Evolutionary conservation across 2,797 vertebrate species (phyloP), one percentile per base, ranked within the genome.

Genomic region (Nyctibius grandis): DNA sequence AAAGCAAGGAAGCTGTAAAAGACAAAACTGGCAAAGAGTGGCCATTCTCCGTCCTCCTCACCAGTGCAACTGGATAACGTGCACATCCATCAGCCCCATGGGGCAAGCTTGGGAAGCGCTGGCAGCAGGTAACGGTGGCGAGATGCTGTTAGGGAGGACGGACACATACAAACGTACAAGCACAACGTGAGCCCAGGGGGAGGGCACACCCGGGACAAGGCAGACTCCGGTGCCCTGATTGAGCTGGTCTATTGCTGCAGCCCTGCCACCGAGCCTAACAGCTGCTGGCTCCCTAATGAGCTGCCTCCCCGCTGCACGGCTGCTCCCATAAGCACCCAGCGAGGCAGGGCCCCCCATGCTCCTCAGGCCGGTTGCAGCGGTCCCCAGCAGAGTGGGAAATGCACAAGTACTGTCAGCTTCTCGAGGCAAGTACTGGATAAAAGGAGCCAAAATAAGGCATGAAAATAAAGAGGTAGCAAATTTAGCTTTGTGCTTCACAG

Each of bases 1-100:
- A 92, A 95, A 94, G 48, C 38, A 79, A 91, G 56, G n/a, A 90
- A 74, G 57, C 72, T 64, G 26, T 75, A 93, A 91, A 92, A 95
- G 81, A 77, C 48, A 89, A 86, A 96, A 85, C 21, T 92, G 70
- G 78, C 3, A 3, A 78, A 91, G 80, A 93, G 15, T 44, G 59
- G 34, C 33, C 42, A 23, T 50, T 56, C 54, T 89, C 75, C 12
- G 5, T 79, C 77, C 60, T 94, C 76, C 31, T 93, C 65, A 77
- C 34, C 48, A 93, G 81, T 7, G 9, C 22, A 44, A 47, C 9
- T 48, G 59, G 67, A n/a, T 2, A 57, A 75, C 0, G 0, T 42
- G 60, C 23, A 48, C 20, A 48, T 18, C 74, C 78, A 59, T 64
- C 54, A 88, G 53, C 53, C 12, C 78, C 63, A n/a, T 0, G 1